Evolutionary conservation across 2,888 invertebrate genomes (phyloP).

Genomic region (Tenthredo distinguenda): DNA sequence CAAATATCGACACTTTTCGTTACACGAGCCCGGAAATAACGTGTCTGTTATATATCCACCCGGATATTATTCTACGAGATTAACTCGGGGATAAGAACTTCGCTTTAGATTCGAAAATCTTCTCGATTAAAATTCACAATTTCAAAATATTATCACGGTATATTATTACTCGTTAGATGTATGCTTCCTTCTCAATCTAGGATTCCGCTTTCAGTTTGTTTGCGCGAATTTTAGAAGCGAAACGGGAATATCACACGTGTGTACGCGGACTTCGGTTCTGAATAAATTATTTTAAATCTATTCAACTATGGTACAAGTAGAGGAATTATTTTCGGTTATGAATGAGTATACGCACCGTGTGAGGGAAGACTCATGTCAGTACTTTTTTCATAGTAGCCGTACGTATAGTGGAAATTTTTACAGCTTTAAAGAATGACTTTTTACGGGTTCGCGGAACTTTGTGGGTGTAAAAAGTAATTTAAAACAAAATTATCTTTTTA

Average conservation of each 20-base stretch:
- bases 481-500: slow-evolving; percentile 1
- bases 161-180: no score
- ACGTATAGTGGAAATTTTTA: not conserved
- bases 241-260: no score
- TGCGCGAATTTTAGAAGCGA: no score
- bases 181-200: no score
- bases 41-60: not conserved
- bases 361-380: not conserved
- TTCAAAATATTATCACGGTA: no score
- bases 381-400: not conserved
- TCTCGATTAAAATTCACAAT: no score
- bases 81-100: no score
- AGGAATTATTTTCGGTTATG: not conserved
- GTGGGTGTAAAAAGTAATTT: not conserved
- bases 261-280: not conserved
- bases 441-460: not conserved
- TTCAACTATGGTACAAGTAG: not conserved
- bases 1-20: not conserved
- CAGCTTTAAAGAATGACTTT: not conserved
- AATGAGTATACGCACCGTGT: not conserved
- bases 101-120: no score
- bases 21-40: not conserved
- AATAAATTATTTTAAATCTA: not conserved
- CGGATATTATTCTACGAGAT: not conserved
- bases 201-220: no score